A percentile compares a stretch with the other conserved stretches of the same genome.
Evolutionary conservation across 2,113 vertebrate genomes (phyloP).

Genomic region (Pteropus alecto): DNA sequence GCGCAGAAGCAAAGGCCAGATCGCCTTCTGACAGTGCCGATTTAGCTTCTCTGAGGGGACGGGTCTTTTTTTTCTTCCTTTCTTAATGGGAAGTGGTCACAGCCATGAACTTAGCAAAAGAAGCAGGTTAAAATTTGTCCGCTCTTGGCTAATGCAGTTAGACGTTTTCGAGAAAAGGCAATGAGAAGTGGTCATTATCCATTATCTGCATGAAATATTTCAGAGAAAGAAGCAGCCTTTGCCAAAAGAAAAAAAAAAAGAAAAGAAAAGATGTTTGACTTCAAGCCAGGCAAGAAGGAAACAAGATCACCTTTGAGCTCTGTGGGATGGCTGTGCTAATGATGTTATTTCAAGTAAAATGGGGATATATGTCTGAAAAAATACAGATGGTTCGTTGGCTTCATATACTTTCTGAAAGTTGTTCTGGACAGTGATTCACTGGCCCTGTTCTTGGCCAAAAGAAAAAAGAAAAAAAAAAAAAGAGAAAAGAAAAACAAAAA

Average conservation of each 20-base stretch:
- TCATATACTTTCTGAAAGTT: constrained; percentile 69
- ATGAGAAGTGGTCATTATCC: constrained; percentile 86
- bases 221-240: constrained; percentile 80
- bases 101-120: constrained; percentile 76
- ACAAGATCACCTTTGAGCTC: constrained; percentile 79
- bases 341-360: constrained; percentile 77
- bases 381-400: constrained; percentile 71
- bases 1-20: background rate
- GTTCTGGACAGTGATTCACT: constrained; percentile 76
- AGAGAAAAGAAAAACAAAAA: background rate
- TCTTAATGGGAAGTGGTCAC: constrained; percentile 68
- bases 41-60: constrained; percentile 58
- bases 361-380: constrained; percentile 73
- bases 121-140: constrained; percentile 78
- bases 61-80: background rate
- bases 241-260: constrained; percentile 61
- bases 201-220: constrained; percentile 85
- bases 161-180: constrained; percentile 82
- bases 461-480: constrained; percentile 30
- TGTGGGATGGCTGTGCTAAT: constrained; percentile 65
- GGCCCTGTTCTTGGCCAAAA: constrained; percentile 75
- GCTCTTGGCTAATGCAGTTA: constrained; percentile 82
- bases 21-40: constrained; percentile 10
- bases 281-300: constrained; percentile 81
- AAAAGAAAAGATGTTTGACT: constrained; percentile 80